Percentiles rank a stretch among this genome's conserved stretches.
phyloP scores from a whole-genome alignment of 2,888 invertebrate species.

The Drosophila monieri region DNA sequence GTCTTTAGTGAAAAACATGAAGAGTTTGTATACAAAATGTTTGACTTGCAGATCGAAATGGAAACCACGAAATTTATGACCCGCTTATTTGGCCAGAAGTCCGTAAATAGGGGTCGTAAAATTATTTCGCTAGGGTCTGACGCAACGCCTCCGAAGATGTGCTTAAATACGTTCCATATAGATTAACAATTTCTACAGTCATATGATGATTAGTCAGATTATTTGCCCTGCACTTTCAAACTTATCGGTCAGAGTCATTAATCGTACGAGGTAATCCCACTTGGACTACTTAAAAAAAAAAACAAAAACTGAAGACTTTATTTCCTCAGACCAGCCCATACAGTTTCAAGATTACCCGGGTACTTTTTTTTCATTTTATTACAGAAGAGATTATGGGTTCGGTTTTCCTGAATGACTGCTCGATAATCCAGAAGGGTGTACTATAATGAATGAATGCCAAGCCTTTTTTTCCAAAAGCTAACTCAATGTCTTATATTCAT shows the following conservation, averaged over 20 bases:
- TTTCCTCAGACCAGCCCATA: slow-evolving; percentile 1
- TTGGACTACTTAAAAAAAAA: neutral
- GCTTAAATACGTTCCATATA: slow-evolving; percentile 20
- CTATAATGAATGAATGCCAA: slow-evolving; percentile 10
- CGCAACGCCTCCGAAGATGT: slow-evolving; percentile 19
- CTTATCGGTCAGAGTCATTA: slow-evolving; percentile 25
- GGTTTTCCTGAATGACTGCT: slow-evolving; percentile 1
- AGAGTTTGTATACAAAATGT: slow-evolving; percentile 3
- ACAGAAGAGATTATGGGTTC: neutral
- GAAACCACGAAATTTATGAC: slow-evolving; percentile 18
- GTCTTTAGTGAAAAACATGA: neutral
- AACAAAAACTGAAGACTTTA: slow-evolving; percentile 3
- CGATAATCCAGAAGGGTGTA: neutral
- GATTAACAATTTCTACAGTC: slow-evolving; percentile 23
- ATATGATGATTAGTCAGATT: slow-evolving; percentile 21
- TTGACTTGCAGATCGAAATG: neutral
- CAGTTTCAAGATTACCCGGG: slow-evolving; percentile 2
- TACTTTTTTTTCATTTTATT: slow-evolving; percentile 16
- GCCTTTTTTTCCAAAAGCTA: neutral
- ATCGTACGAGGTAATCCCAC: slow-evolving; percentile 1
- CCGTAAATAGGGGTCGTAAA: slow-evolving; percentile 36
- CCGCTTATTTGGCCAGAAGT: slow-evolving; percentile 18
- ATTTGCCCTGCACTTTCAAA: neutral
- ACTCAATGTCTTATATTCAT: neutral
- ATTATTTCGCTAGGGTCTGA: slow-evolving; percentile 23